phyloP scores from a whole-genome alignment of 2,888 invertebrate species.

The Drosophila kuntzei region DNA sequence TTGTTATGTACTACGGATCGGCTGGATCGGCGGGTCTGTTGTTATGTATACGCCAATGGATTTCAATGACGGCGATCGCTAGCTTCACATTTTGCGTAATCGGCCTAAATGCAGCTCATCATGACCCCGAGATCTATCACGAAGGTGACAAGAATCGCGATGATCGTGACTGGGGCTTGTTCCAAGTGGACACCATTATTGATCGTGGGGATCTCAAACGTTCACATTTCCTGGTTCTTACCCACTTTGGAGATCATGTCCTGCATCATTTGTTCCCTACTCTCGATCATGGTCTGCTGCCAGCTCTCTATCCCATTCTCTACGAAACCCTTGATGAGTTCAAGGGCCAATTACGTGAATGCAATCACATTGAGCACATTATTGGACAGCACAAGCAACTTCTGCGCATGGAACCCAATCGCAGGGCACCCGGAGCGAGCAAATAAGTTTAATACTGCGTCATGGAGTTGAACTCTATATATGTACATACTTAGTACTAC shows the following conservation, averaged over 20 bases:
- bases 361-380: slow-evolving; percentile 88
- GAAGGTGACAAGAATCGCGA: slow-evolving; percentile 89
- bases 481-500: neutral
- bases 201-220: slow-evolving; percentile 90
- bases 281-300: slow-evolving; percentile 90
- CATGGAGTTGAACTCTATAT: neutral
- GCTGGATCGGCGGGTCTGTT: slow-evolving; percentile 70
- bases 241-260: slow-evolving; percentile 91
- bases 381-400: slow-evolving; percentile 89
- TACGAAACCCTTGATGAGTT: slow-evolving; percentile 84
- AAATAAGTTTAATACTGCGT: slow-evolving; percentile 30
- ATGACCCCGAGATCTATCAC: slow-evolving; percentile 92
- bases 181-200: slow-evolving; percentile 90
- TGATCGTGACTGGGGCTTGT: slow-evolving; percentile 91
- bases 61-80: slow-evolving; percentile 86
- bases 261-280: slow-evolving; percentile 94
- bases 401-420: slow-evolving; percentile 85
- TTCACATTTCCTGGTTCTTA: slow-evolving; percentile 89
- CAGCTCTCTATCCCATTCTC: slow-evolving; percentile 88
- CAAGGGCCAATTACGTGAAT: slow-evolving; percentile 83
- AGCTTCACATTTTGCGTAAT: slow-evolving; percentile 89
- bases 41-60: slow-evolving; percentile 86
- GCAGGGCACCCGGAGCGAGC: slow-evolving; percentile 75
- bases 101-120: slow-evolving; percentile 91
- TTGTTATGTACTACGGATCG: slow-evolving; percentile 85